Evolutionary conservation across 1,140 invertebrate species (phyloP), one percentile per base, ranked within the genome.

Genomic region (Lepidurus arcticus): DNA sequence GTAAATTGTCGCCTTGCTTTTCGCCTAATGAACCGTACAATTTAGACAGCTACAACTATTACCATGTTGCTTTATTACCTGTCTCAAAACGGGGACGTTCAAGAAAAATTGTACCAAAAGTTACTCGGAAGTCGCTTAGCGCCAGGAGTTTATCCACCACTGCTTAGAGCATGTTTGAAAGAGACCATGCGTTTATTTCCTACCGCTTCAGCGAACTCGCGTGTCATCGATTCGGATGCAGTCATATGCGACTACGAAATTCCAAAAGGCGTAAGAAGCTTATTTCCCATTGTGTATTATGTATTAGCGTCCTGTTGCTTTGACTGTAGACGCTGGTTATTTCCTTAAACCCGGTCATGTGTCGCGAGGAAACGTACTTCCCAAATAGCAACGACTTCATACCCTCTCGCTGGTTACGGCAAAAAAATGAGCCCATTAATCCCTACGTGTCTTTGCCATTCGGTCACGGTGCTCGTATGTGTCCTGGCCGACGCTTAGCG

Each of bases 111-210:
- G 7, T 78, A 75, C n/a, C 44, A 78, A 7, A 45, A 78, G 13
- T 34, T 78, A 44, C 21, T 21, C 11, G 44, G n/a, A 42, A 45
- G 21, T 13, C 26, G 45, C 43, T 44, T 47, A 44, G 44, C 24
- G 16, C 78, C 78, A 8, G 78, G 78, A 11, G 24, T 43, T 26
- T 26, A 21, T 45, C 73, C 78, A 34, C 78, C 77, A 1, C 21
- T 78, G 16, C 81, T 92, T 6, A 88, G 87, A 79, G 90, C 90
- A 13, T 90, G 89, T 78, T 85, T 91, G n/a, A 91, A 90, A 83
- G 91, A 92, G 83, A 85, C 88, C 2, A 86, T 89, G 42, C 83
- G 85, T 84, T 90, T 84, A 11, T 73, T 79, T 76, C 84, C 85
- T 10, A 81, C 82, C 34, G 83, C 83, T 7, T 79, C 80, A 43